phyloP scores from a whole-genome alignment of 1,140 invertebrate genomes.

The Latrodectus geometricus region DNA sequence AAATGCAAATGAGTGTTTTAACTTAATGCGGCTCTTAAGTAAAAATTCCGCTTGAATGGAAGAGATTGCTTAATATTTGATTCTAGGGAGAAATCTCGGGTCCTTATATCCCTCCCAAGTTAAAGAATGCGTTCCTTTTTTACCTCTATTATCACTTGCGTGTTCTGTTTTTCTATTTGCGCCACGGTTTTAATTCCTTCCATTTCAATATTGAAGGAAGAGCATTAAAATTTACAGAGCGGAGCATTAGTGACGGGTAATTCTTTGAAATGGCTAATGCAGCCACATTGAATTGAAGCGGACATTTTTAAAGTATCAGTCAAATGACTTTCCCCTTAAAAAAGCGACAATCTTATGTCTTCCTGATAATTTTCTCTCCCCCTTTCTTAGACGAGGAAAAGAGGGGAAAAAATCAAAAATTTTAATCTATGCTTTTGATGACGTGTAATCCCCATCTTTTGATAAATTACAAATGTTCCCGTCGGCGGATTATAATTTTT shows the following conservation, averaged over 20 bases:
- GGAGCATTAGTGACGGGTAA: constrained; percentile 49
- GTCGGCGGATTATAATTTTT: constrained; percentile 53
- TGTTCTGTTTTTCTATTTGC: background rate
- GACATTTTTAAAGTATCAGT: constrained; percentile 58
- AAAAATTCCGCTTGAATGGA: background rate
- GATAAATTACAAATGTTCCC: constrained; percentile 59
- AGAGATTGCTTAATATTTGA: background rate
- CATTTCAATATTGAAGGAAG: constrained; percentile 24
- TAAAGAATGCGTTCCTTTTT: background rate
- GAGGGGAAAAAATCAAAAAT: constrained; percentile 31
- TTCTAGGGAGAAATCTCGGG: background rate
- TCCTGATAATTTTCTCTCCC: constrained; percentile 39
- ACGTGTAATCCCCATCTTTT: constrained; percentile 58
- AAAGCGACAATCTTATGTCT: constrained; percentile 22
- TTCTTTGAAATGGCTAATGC: constrained; percentile 59
- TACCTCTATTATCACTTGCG: background rate
- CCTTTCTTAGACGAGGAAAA: constrained; percentile 9
- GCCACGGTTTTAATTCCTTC: constrained; percentile 43
- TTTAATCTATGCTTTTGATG: constrained; percentile 60
- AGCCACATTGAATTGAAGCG: constrained; percentile 26
- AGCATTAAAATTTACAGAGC: constrained; percentile 36
- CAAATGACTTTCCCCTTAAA: constrained; percentile 44
- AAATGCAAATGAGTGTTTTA: background rate
- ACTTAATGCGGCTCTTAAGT: background rate
- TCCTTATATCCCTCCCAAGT: background rate